A percentile compares a stretch with the other conserved stretches of the same genome.
Evolutionary conservation across 2,113 vertebrate genomes (phyloP).

Genomic region (Notechis scutatus): DNA sequence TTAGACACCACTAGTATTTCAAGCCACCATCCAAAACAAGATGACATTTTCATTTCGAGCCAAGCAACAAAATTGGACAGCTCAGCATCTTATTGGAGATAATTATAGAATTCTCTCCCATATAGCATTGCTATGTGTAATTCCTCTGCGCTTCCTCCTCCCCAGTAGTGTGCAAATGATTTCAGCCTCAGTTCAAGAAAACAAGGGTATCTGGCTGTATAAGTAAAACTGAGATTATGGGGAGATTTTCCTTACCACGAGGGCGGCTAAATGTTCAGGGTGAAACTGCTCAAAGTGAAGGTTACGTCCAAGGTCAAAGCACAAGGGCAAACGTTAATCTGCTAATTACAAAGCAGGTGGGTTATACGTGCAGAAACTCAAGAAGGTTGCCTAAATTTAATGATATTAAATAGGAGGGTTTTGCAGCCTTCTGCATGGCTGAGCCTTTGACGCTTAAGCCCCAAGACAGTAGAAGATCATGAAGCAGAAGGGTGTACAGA

Average conservation of each 20-base stretch:
- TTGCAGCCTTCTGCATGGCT: neutral
- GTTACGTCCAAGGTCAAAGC: neutral
- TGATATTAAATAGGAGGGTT: neutral
- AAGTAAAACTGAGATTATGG: neutral
- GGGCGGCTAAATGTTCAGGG: too few relatives aligned
- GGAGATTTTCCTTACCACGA: neutral
- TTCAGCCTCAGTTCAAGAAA: conserved; percentile 15
- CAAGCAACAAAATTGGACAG: neutral
- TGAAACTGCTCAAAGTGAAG: neutral
- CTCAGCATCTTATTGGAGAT: conserved; percentile 14
- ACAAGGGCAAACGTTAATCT: neutral
- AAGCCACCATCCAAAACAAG: conserved; percentile 35
- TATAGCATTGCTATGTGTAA: neutral
- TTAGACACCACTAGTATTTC: conserved; percentile 31
- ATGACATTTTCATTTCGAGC: conserved; percentile 39
- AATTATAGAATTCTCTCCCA: neutral
- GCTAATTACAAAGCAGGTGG: neutral
- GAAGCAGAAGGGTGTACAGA: neutral
- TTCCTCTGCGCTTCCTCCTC: too few relatives aligned
- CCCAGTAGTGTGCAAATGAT: conserved; percentile 3
- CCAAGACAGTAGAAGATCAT: neutral
- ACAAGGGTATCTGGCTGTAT: neutral
- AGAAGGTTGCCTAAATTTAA: neutral
- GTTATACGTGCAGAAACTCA: neutral
- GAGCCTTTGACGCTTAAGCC: neutral